Base-by-base conservation (phyloP, 1,140 invertebrate genomes). In the Caenorhabditis briggsae region DNA sequence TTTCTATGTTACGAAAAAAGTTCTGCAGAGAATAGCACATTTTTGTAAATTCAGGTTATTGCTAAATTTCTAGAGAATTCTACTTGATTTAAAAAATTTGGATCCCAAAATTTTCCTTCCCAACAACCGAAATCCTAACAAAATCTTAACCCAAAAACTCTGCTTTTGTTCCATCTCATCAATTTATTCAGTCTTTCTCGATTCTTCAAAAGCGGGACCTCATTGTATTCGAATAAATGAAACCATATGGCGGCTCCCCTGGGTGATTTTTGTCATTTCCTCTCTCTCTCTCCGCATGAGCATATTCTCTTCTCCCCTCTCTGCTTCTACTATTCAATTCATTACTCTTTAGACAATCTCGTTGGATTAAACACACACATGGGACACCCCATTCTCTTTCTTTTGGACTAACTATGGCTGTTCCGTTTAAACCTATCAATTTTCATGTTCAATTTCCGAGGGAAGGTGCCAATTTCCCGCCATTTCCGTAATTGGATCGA, bases 191-290 rank as follows among this genome's bases (percentile, higher is more conserved):
- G 20, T 64, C 33, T 2, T 6, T 70, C 46, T n/a, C 12, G 56
- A 25, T 33, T 33, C 33, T 33, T 33, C 33, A 33, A 20, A 46
- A 70, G 16, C 8, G n/a, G 46, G 70, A 78, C 70, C 70, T 78
- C 46, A 78, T 78, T 78, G 70, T 48, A 78, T 78, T 78, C 70
- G 23, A 78, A 78, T 78, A 78, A 78, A 78, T 78, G 70, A 78
- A 78, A 50, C 70, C 70, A 78, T 78, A 78, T 78, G 70, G 18
- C 70, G 70, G 70, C 46, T 78, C 70, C 70, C 70, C 18, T 78
- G 70, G 70, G 70, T 78, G 70, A 78, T 78, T 78, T 78, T 78
- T 78, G 70, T 78, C 70, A 78, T 78, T 78, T 46, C 53, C 23
- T 78, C n/a, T 18, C 18, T 46, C 41, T 46, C n/a, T 50, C 23